A percentile compares a stretch with the other conserved stretches of the same genome.
These are phyloP conservation scores for Syrrhaptes paradoxus DNA, from an alignment of 2,113 vertebrate genomes.

Conservation along the genomic window DNA sequence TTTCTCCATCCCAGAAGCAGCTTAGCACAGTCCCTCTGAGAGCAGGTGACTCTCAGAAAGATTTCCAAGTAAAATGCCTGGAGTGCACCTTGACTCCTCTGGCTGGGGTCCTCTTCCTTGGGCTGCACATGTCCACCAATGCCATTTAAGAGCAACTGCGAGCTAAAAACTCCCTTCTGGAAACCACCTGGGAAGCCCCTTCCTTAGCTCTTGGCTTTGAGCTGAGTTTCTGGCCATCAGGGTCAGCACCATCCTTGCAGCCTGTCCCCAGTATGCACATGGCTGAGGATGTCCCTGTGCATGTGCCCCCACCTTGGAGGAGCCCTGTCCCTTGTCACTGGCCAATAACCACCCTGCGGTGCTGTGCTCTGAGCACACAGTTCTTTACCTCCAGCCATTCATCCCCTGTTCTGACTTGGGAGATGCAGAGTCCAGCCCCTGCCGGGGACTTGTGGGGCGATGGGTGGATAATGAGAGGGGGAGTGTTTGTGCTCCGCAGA, in stretches of 20 bases:
- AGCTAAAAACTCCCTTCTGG: not conserved
- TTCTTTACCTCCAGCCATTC: not conserved
- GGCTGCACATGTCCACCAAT: not conserved
- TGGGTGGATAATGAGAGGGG: not conserved
- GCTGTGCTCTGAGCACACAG: accelerated
- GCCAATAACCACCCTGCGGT: accelerated
- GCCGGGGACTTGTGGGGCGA: not conserved
- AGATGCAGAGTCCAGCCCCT: not conserved
- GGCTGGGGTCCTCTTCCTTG: accelerated
- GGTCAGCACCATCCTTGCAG: not conserved
- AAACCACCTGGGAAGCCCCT: not conserved
- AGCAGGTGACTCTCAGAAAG: not conserved
- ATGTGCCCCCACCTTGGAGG: accelerated
- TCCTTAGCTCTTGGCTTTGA: not conserved
- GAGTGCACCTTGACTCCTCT: not conserved
- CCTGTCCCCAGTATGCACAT: accelerated
- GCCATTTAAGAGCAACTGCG: not conserved
- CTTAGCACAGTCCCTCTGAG: not conserved
- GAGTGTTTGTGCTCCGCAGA: not conserved
- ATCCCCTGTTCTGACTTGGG: not conserved
- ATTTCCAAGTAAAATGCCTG: not conserved
- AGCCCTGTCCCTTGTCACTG: not conserved
- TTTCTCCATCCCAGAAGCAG: not conserved
- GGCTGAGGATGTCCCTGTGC: not conserved
- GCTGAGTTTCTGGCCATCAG: not conserved